Percentiles rank a stretch among this genome's conserved stretches.
Conservation (phyloP, 2,113 vertebrate species). For the Gambusia affinis region DNA sequence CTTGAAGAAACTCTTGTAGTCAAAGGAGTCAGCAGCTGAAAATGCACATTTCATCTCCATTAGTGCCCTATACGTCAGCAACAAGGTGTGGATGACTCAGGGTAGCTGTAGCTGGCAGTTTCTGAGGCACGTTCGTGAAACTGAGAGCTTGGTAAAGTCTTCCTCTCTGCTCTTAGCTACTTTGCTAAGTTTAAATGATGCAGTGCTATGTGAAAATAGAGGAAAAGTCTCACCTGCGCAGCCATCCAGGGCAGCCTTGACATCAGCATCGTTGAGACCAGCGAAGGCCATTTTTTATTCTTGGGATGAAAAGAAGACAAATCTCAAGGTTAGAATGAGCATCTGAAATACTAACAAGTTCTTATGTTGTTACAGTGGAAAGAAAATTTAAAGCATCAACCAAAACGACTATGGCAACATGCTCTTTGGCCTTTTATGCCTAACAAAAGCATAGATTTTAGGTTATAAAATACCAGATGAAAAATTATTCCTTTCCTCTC, state of each 20-base stretch:
- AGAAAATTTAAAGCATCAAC: not conserved
- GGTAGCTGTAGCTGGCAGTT: not conserved
- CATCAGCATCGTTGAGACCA: constrained; percentile 79
- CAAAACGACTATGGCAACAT: not conserved
- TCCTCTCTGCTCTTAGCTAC: not conserved
- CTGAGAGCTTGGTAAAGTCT: not conserved
- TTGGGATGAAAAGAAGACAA: constrained; percentile 42
- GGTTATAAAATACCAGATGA: not conserved
- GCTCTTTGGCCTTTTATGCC: not conserved
- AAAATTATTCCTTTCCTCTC: not conserved
- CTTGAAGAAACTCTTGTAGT: constrained; percentile 81
- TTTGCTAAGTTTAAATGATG: not conserved
- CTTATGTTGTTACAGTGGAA: not conserved
- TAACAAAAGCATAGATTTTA: not conserved
- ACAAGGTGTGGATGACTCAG: not conserved
- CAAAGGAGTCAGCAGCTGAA: constrained; percentile 77
- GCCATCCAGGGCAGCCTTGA: constrained; percentile 78
- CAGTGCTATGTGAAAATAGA: not conserved
- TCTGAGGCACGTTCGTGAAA: not conserved
- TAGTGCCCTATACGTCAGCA: constrained; percentile 5
- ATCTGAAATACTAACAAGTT: not conserved
- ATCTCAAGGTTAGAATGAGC: not conserved
- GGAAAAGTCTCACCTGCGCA: constrained; percentile 77
- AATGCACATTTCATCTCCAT: constrained; percentile 26
- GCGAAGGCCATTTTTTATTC: constrained; percentile 79